Conservation (phyloP, 2,113 vertebrate genomes). For the Mustelus asterias region DNA sequence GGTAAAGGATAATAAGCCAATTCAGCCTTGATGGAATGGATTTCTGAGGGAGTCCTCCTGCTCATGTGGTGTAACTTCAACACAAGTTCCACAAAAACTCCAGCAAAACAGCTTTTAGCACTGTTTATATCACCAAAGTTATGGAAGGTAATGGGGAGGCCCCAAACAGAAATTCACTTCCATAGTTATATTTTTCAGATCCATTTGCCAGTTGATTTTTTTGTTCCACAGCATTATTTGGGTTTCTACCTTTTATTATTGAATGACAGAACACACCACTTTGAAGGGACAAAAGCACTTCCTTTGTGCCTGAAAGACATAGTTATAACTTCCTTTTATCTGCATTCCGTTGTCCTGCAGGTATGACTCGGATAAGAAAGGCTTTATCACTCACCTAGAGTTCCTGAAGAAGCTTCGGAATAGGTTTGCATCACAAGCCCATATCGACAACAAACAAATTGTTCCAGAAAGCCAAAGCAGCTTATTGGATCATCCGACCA, state of each 20-base stretch:
- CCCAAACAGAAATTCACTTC: neutral
- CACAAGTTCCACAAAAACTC: neutral
- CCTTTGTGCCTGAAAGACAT: neutral
- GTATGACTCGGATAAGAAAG: constrained; percentile 56
- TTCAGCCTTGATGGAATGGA: too few species aligned
- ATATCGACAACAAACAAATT: constrained; percentile 41
- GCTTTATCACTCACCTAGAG: constrained; percentile 55
- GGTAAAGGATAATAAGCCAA: neutral
- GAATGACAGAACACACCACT: neutral
- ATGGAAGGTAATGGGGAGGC: neutral
- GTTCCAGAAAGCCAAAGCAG: constrained; percentile 40
- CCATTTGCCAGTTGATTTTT: neutral
- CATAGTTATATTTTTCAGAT: neutral
- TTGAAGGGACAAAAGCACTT: neutral
- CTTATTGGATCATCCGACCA: constrained; percentile 49
- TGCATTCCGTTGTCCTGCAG: constrained; percentile 43
- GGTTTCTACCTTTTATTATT: neutral
- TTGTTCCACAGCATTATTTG: neutral
- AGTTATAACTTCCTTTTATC: neutral
- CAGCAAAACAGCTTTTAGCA: neutral
- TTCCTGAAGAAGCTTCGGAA: constrained; percentile 56
- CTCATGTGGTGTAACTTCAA: neutral
- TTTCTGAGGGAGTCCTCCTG: neutral
- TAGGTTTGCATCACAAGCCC: constrained; percentile 39
- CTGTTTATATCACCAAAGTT: neutral